These are phyloP conservation scores for Platynereis dumerilii DNA, from an alignment of 2,888 invertebrate species.

Conservation along the genomic window DNA sequence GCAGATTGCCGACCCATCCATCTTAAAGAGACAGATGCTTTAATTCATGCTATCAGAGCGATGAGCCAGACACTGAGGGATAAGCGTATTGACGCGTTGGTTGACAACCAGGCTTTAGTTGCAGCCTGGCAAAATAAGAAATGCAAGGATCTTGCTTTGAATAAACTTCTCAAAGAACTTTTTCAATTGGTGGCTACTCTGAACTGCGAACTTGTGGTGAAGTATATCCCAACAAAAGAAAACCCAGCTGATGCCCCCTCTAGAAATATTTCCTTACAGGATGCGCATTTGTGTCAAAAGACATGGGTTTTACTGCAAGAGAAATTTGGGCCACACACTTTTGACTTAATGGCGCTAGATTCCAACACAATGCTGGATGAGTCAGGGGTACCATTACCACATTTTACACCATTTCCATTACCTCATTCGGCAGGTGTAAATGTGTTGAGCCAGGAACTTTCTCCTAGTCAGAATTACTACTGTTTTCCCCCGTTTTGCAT, in stretches of 20 bases:
- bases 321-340: not conserved
- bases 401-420: not conserved
- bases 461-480: not conserved
- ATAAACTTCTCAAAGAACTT: not conserved
- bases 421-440: not conserved
- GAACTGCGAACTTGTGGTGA: not conserved
- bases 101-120: not conserved
- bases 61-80: not conserved
- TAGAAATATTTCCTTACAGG: not conserved
- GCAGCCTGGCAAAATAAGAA: not conserved
- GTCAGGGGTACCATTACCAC: not conserved
- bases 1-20: not conserved
- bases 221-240: not conserved
- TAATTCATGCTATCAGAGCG: not conserved
- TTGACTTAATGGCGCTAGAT: conserved; percentile 9
- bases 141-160: not conserved
- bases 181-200: not conserved
- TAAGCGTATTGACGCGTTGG: not conserved
- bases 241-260: not conserved
- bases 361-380: not conserved
- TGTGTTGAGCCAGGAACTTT: not conserved
- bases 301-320: not conserved
- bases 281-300: not conserved
- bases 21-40: not conserved
- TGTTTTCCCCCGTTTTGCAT: conserved; percentile 2